phyloP scores from a whole-genome alignment of 2,888 invertebrate genomes.

The Priocnemis perturbator region DNA sequence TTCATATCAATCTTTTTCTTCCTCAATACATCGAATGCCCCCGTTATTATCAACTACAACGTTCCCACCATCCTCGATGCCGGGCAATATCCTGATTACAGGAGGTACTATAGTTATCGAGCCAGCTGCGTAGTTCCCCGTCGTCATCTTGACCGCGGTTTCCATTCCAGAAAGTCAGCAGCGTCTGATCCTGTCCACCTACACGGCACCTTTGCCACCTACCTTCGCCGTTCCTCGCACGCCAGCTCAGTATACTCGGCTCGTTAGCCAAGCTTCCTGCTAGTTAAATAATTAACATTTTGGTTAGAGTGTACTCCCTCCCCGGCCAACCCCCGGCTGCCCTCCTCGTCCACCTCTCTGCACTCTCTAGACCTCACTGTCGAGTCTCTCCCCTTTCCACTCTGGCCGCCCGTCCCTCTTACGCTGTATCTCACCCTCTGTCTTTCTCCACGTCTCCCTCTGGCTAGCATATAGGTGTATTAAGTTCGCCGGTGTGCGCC shows the following conservation, averaged over 20 bases:
- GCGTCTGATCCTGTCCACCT: no score
- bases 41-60: no score
- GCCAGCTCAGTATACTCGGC: constrained; percentile 49
- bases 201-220: not conserved
- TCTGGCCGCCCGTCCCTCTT: constrained; percentile 31
- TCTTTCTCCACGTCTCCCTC: constrained; percentile 19
- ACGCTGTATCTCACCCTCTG: constrained; percentile 29
- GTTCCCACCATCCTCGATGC: no score
- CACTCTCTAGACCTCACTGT: constrained; percentile 41
- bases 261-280: constrained; percentile 67
- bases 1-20: no score
- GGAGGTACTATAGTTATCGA: no score
- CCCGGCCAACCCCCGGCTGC: constrained; percentile 17
- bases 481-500: constrained; percentile 61
- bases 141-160: constrained; percentile 21
- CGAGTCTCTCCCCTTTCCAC: constrained; percentile 12
- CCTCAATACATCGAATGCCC: no score
- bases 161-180: not conserved
- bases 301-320: constrained; percentile 63
- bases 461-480: constrained; percentile 52
- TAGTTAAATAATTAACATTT: constrained; percentile 73
- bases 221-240: constrained; percentile 17
- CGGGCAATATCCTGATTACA: no score
- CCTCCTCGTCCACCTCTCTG: constrained; percentile 22
- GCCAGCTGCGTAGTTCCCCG: no score